Evolutionary conservation across 2,888 invertebrate genomes (phyloP), one percentile per base, ranked within the genome.

Genomic region (Agonopterix heracliana): DNA sequence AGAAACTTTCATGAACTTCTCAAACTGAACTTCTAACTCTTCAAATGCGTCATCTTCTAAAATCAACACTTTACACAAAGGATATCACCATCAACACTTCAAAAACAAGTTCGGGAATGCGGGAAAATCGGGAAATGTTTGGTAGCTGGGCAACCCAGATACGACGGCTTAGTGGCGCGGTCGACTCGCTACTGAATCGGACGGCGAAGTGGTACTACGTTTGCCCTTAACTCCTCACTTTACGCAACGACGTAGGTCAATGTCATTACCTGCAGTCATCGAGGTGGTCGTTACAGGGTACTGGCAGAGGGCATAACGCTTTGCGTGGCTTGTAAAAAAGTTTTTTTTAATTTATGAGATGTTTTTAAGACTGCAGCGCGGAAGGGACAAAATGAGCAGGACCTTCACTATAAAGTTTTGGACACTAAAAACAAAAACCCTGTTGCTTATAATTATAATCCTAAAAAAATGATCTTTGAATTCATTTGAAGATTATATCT

Each of bases 161-260:
- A 53, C 61, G 61, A 55, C 61, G 46, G 52, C 47, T 52, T 53
- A 45, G 58, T 57, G 54, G 52, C 58, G 53, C 63, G 56, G 57
- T 55, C 58, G 47, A 54, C 45, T 52, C 50, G 56, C 60, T 54
- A 68, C 66, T 68, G 68, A 59, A 60, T 55, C 50, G 54, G 55
- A 46, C 51, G 48, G 55, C 47, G 56, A 52, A 45, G 54, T 44
- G 40, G 47, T 47, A 40, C 40, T 49, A 54, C 50, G 48, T 53
- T 47, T 47, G 14, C 40, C 44, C 36, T 34, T 43, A 49, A 49
- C 54, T 47, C 51, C 34, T 10, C 54, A 50, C 26, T 26, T 26
- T 45, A 46, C 40, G 43, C 53, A 46, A 41, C 45, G 48, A 52
- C 26, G 26, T 26, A 59, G 64, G 56, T 63, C 66, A 63, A 57